A percentile compares a stretch with the other conserved stretches of the same genome.
These are phyloP conservation scores for Eumaeus atala DNA, from an alignment of 1,140 invertebrate genomes.

Conservation along the genomic window DNA sequence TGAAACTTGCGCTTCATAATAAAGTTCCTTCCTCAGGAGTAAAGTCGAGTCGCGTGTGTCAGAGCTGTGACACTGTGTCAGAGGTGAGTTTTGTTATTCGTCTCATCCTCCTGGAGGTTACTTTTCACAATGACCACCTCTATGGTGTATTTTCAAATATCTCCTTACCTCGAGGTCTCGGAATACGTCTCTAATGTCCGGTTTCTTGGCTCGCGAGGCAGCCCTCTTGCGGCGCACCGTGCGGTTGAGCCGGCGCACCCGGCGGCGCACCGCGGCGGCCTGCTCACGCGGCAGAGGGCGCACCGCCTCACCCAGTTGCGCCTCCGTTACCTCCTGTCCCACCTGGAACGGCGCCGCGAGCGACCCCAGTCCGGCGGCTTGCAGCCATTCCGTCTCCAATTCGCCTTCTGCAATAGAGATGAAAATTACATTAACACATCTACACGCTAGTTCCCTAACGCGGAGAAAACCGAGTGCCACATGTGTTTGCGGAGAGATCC, in stretches of 20 bases:
- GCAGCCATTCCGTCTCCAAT: slow-evolving; percentile 70
- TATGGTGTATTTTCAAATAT: too few species aligned
- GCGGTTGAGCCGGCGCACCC: slow-evolving; percentile 83
- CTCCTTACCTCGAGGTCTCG: slow-evolving; percentile 82
- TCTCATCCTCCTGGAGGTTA: too few species aligned
- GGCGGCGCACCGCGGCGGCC: slow-evolving; percentile 83
- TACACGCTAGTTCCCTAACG: too few species aligned
- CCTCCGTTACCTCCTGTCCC: slow-evolving; percentile 67
- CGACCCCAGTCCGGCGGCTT: slow-evolving; percentile 63
- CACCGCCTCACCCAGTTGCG: slow-evolving; percentile 66
- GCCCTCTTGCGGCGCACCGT: slow-evolving; percentile 75
- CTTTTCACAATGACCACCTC: too few species aligned
- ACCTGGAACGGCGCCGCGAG: slow-evolving; percentile 67
- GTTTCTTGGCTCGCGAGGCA: slow-evolving; percentile 75
- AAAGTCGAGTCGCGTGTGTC: too few species aligned
- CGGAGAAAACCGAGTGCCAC: too few species aligned
- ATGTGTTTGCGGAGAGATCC: too few species aligned
- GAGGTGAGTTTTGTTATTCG: too few species aligned
- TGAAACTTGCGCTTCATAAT: too few species aligned
- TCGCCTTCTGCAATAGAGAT: slow-evolving; percentile 62
- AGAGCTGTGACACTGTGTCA: too few species aligned
- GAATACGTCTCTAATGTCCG: slow-evolving; percentile 86
- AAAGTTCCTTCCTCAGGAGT: too few species aligned
- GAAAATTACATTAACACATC: neutral
- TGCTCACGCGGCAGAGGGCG: slow-evolving; percentile 76